phyloP scores from a whole-genome alignment of 2,113 vertebrate species.

The Ceyx margarethae region DNA sequence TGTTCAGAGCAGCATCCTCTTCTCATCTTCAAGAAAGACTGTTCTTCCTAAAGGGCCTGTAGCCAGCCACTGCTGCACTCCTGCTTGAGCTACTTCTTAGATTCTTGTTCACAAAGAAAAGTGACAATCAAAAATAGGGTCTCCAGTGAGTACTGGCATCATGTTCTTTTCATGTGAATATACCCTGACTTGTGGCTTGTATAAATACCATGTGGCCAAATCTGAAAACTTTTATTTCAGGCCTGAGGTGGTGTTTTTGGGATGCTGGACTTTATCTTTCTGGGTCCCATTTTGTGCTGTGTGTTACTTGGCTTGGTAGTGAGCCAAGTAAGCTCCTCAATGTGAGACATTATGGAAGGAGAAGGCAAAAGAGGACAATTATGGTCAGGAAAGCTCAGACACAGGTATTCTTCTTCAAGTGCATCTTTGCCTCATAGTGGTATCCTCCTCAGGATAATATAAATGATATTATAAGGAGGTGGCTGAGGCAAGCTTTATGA shows the following conservation, averaged over 20 bases:
- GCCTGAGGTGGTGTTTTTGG: background rate
- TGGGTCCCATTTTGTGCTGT: background rate
- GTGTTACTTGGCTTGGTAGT: background rate
- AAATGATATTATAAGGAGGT: background rate
- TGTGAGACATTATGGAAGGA: background rate
- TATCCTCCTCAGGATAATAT: background rate
- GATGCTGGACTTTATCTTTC: background rate
- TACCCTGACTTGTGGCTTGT: background rate
- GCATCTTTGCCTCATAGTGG: background rate
- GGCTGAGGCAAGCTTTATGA: background rate
- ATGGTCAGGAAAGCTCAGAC: background rate
- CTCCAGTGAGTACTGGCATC: background rate
- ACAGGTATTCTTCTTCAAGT: background rate
- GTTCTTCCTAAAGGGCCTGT: background rate
- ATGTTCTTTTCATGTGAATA: background rate
- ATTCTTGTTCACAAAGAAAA: background rate
- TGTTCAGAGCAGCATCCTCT: fast-evolving
- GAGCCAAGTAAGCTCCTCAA: background rate
- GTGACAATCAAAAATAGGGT: background rate
- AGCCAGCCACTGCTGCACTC: background rate
- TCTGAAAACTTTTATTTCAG: background rate
- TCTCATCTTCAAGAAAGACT: background rate
- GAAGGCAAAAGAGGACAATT: background rate
- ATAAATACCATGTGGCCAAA: background rate
- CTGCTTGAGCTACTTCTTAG: background rate